Conservation (phyloP, 2,888 invertebrate genomes). For the Thera britannica region DNA sequence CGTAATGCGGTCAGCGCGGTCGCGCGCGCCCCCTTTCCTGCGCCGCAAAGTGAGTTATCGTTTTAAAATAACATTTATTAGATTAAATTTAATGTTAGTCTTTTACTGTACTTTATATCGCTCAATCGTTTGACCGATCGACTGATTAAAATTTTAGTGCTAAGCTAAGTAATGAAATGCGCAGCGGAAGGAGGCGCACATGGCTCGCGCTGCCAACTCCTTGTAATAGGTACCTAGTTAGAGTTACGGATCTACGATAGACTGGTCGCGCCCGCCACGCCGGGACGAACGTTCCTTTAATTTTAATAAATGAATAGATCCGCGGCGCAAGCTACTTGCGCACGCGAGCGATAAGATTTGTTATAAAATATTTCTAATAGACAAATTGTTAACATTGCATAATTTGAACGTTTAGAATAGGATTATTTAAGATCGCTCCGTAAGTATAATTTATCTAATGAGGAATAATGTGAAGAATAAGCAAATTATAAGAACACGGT, state of each 20-base stretch:
- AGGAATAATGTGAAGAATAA: slow-evolving; percentile 74
- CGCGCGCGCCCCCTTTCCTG: slow-evolving; percentile 61
- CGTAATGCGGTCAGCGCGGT: slow-evolving; percentile 54
- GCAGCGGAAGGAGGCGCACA: slow-evolving; percentile 46
- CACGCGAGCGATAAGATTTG: slow-evolving; percentile 66
- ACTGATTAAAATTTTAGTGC: slow-evolving; percentile 85
- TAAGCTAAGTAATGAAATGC: slow-evolving; percentile 80
- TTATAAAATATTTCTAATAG: slow-evolving; percentile 77
- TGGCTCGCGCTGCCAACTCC: slow-evolving; percentile 51
- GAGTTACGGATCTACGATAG: slow-evolving; percentile 71
- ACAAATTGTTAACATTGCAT: slow-evolving; percentile 82
- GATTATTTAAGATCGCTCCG: slow-evolving; percentile 84
- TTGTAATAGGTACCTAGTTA: slow-evolving; percentile 62
- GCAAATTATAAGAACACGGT: slow-evolving; percentile 77
- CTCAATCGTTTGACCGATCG: slow-evolving; percentile 85
- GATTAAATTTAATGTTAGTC: slow-evolving; percentile 85
- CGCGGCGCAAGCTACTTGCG: slow-evolving; percentile 47
- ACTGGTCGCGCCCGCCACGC: slow-evolving; percentile 48
- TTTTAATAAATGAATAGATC: slow-evolving; percentile 57
- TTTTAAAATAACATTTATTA: slow-evolving; percentile 83
- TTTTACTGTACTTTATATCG: slow-evolving; percentile 85
- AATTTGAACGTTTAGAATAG: slow-evolving; percentile 84
- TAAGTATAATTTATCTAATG: slow-evolving; percentile 84
- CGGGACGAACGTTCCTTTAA: slow-evolving; percentile 65
- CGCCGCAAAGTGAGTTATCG: slow-evolving; percentile 80